These are phyloP conservation scores for Chrysotoxum bicinctum DNA, from an alignment of 2,888 invertebrate species.

Conservation along the genomic window DNA sequence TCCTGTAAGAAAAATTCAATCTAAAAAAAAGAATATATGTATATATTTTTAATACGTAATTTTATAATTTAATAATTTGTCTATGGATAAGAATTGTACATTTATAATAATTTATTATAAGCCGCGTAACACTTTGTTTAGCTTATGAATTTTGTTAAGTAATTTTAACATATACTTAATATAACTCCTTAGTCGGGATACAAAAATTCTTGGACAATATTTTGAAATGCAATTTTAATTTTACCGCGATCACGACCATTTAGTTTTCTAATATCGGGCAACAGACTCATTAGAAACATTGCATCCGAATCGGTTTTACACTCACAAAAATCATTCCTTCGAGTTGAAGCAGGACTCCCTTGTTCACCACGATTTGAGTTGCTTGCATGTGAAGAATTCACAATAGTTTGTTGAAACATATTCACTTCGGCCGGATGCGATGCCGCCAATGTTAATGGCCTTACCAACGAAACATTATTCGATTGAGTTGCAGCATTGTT, in stretches of 20 bases:
- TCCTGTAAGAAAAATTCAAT: no score
- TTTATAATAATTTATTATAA: neutral
- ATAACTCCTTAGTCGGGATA: conserved; percentile 78
- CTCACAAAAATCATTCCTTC: conserved; percentile 76
- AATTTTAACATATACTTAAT: neutral
- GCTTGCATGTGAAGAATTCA: conserved; percentile 48
- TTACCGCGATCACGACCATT: conserved; percentile 80
- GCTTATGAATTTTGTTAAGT: neutral
- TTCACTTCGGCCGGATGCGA: neutral
- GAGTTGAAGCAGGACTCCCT: conserved; percentile 44
- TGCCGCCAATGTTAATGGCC: conserved; percentile 40
- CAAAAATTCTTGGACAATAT: conserved; percentile 79
- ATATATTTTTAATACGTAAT: no score
- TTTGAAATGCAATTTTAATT: conserved; percentile 81
- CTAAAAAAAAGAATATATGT: no score
- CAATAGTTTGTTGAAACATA: conserved; percentile 72
- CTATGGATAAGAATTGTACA: neutral
- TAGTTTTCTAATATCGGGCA: conserved; percentile 80
- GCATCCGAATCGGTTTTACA: conserved; percentile 81
- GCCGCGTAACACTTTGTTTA: neutral
- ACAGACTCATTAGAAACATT: conserved; percentile 80
- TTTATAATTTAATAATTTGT: neutral
- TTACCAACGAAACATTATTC: conserved; percentile 55
- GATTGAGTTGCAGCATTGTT: neutral
- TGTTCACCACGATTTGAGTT: conserved; percentile 28